A percentile compares a stretch with the other conserved stretches of the same genome.
These are phyloP conservation scores for Anoncus sp. DNA, from an alignment of 2,888 invertebrate species.

Conservation along the genomic window DNA sequence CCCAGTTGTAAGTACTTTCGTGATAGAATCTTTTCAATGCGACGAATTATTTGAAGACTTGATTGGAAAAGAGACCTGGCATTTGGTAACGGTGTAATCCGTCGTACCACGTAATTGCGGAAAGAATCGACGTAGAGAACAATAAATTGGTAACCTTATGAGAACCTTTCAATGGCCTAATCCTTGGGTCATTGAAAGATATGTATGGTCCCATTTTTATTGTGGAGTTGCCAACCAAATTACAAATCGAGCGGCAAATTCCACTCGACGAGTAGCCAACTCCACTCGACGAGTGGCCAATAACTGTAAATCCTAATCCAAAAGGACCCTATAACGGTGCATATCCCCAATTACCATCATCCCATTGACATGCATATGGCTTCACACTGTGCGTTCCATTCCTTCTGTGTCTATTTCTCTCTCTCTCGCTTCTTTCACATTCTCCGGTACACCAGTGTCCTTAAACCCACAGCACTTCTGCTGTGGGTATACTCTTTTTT, in stretches of 20 bases:
- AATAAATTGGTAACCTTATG: no score
- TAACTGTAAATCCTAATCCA: conserved; percentile 5
- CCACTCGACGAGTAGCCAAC: not conserved
- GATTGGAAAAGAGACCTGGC: no score
- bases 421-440: no score
- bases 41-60: no score
- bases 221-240: not conserved
- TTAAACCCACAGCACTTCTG: conserved; percentile 39
- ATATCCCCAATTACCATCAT: conserved; percentile 80
- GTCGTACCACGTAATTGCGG: no score
- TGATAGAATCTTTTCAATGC: no score
- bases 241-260: not conserved
- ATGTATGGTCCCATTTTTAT: not conserved
- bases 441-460: conserved; percentile 51
- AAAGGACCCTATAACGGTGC: conserved; percentile 76
- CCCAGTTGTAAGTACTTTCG: no score
- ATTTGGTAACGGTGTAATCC: no score
- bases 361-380: conserved; percentile 81
- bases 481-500: conserved; percentile 57
- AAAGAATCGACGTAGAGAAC: no score
- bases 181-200: not conserved
- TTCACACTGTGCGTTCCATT: conserved; percentile 72
- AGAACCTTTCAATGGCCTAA: no score
- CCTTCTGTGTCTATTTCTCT: conserved; percentile 39
- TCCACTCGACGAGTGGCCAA: conserved; percentile 1